Base-by-base conservation (phyloP, 2,888 invertebrate genomes). In the Miltochrista miniata region DNA sequence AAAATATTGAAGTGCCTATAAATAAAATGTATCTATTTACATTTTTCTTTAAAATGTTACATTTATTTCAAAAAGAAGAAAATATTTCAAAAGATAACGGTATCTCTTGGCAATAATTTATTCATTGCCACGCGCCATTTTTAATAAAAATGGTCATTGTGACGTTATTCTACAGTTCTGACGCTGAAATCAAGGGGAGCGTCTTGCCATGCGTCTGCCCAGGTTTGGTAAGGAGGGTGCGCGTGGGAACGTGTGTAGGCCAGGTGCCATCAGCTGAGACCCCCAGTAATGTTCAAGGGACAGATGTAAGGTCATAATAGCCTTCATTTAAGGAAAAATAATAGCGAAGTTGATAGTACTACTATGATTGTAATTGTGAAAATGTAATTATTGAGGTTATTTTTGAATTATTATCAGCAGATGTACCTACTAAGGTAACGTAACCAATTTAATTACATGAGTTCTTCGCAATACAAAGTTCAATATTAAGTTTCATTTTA, bases 211-310 rank as follows among this genome's bases (percentile, higher is more conserved):
- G 74, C 67, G 71, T 69, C 70, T 72, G 70, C 69, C 66, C 61
- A 73, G 69, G 64, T 68, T 47, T 41, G 43, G 47, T 15, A 60
- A 63, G 57, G 60, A 70, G 87, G 86, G 85, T 69, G 76, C 82
- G 81, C 90, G 90, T 90, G 90, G 84, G 90, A 90, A 91, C 81
- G 81, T 79, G 81, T 81, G 82, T 77, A 78, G 67, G 74, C 87
- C 89, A 87, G 89, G 84, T 90, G 88, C 68, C 71, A 68, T 81
- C 81, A 80, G 76, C 79, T 80, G 71, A 73, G 69, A 69, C 77
- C 76, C 69, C 68, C 53, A 59, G 47, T 54, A 59, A 47, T 54
- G 41, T 37, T 35, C 7, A 11, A 48, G 49, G 44, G 59, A 80
- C 88, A 87, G 87, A 87, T 87, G 89, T 75, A 68, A 55, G 41